These are phyloP conservation scores for Carcinoscorpius rotundicauda DNA, from an alignment of 1,140 invertebrate genomes.

Conservation along the genomic window DNA sequence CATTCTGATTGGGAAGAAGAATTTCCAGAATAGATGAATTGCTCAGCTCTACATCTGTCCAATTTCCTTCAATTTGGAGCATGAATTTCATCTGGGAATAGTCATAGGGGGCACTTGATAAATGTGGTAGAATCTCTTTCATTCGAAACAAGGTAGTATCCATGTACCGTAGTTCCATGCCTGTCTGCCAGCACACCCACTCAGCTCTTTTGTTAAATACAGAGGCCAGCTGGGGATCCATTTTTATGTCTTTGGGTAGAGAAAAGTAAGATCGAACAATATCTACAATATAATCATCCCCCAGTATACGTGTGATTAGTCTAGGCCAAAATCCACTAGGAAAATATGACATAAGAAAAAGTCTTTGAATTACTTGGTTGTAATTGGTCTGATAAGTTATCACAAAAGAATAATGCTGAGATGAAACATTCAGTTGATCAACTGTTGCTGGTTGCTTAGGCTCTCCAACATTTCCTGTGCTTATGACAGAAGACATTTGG, in stretches of 20 bases:
- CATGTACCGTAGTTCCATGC: slow-evolving; percentile 71
- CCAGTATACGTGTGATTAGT: slow-evolving; percentile 78
- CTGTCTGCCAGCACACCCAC: slow-evolving; percentile 94
- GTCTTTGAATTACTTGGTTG: slow-evolving; percentile 29
- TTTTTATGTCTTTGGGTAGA: slow-evolving; percentile 44
- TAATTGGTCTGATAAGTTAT: too few relatives aligned
- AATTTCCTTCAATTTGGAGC: slow-evolving; percentile 51
- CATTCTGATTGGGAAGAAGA: slow-evolving; percentile 22
- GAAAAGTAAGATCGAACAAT: slow-evolving; percentile 58
- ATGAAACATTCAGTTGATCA: too few relatives aligned
- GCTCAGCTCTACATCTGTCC: slow-evolving; percentile 69
- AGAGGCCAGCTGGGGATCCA: slow-evolving; percentile 43
- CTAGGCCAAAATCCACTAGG: slow-evolving; percentile 97
- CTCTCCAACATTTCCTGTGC: too few relatives aligned
- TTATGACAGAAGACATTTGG: too few relatives aligned
- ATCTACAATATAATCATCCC: slow-evolving; percentile 73
- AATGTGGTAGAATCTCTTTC: slow-evolving; percentile 59
- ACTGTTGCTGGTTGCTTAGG: too few relatives aligned
- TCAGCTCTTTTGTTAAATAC: slow-evolving; percentile 53
- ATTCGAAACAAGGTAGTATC: slow-evolving; percentile 65
- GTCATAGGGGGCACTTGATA: slow-evolving; percentile 28
- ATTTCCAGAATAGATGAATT: slow-evolving; percentile 76
- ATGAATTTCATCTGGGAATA: slow-evolving; percentile 31
- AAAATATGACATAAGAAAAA: slow-evolving; percentile 87
- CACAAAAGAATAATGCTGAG: too few relatives aligned